These are phyloP conservation scores for Tragulus kanchil DNA, from an alignment of 2,113 vertebrate genomes.

Conservation along the genomic window DNA sequence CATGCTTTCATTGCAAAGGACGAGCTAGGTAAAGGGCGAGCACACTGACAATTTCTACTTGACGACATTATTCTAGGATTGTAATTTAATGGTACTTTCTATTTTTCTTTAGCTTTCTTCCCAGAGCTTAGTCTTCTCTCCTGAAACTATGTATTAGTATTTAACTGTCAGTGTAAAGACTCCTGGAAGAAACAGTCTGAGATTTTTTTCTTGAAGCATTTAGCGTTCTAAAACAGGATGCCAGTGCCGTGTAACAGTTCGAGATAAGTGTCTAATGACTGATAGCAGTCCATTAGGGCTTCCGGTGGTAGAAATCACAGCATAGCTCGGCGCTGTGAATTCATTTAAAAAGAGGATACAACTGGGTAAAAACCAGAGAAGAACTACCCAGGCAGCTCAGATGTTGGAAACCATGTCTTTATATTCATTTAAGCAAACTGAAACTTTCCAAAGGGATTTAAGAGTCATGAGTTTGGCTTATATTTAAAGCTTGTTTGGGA, in stretches of 20 bases:
- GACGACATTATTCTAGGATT: background rate
- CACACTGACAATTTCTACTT: too few relatives aligned
- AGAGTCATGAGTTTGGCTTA: background rate
- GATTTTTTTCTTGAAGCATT: background rate
- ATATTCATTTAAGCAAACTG: background rate
- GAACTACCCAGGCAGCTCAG: background rate
- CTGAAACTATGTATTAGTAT: background rate
- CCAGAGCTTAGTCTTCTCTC: background rate
- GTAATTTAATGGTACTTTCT: background rate
- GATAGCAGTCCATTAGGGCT: background rate
- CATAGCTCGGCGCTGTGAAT: background rate
- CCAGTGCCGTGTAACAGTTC: background rate
- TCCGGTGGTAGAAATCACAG: background rate
- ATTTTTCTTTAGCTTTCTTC: background rate
- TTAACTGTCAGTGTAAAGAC: background rate
- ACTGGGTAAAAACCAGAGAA: background rate
- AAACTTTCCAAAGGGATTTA: constrained; percentile 13
- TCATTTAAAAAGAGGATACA: background rate
- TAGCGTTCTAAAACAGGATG: constrained; percentile 4
- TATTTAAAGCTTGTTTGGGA: background rate
- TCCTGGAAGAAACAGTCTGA: background rate
- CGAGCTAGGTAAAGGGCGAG: too few relatives aligned
- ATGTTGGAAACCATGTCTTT: background rate
- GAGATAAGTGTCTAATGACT: background rate
- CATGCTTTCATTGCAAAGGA: background rate